Evolutionary conservation across 2,113 vertebrate genomes (phyloP), one percentile per base, ranked within the genome.

Genomic region (Eurypyga helias): DNA sequence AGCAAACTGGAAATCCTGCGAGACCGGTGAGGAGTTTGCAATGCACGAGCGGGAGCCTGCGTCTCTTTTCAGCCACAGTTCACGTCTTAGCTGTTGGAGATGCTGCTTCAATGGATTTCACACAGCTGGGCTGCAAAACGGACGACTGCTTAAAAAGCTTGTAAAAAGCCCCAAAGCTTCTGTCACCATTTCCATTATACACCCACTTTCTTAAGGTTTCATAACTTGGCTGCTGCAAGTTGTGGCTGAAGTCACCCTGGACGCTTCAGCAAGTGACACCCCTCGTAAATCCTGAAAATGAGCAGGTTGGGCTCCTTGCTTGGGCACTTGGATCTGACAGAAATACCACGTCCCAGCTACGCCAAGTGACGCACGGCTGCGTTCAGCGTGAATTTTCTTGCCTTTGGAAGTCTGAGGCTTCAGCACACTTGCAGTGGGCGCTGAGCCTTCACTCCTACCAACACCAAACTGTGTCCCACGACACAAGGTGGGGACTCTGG

Each of bases 101-200:
- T 16, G 77, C 13, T 5, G 65, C 34, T 48, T 62, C 58, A 80
- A 46, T 25, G 54, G 73, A 31, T 34, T 81, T 60, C 57, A 34
- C 70, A 38, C 21, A 83, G 58, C 38, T 38, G 49, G 24, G 73
- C 71, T 83, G 66, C 25, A 48, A 91, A 73, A 73, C 1, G 34
- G 79, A 87, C 24, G 43, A 17, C 61, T n/a, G n/a, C 5, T 61
- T 34, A n/a, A 60, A 54, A 58, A 43, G 6, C 5, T 8, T 26
- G 1, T 3, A 13, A 66, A 65, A 45, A 69, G 7, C 41, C 55
- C 57, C 26, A 34, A 82, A 58, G 20, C 14, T 82, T 28, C 69
- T 43, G 62, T 94, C 95, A 94, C 64, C 28, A 0, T 96, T 97
- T 95, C 90, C 93, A 87, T 75, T n/a, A 55, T 49, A 92, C 73